Conservation (phyloP, 2,113 vertebrate genomes). For the Spermophilus dauricus region DNA sequence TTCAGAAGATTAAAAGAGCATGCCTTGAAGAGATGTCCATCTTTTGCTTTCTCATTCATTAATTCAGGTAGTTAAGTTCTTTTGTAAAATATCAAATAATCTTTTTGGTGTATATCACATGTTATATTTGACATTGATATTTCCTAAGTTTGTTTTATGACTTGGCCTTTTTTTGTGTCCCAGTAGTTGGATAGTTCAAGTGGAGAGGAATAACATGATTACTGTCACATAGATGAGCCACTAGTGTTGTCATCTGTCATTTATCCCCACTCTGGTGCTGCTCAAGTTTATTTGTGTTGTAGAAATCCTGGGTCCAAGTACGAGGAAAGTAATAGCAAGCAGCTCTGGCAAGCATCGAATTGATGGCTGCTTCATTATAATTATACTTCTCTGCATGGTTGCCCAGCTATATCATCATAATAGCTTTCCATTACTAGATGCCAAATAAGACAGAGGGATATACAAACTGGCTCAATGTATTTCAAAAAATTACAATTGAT, state of each 20-base stretch:
- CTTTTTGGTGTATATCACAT: background rate
- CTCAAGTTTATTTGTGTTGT: constrained; percentile 58
- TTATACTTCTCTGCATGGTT: constrained; percentile 64
- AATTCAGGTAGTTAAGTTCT: constrained; percentile 10
- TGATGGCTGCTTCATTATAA: constrained; percentile 63
- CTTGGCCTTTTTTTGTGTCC: background rate
- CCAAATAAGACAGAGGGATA: constrained; percentile 60
- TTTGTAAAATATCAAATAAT: constrained; percentile 17
- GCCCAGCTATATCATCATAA: constrained; percentile 54
- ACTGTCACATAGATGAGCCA: constrained; percentile 8
- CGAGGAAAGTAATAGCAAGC: constrained; percentile 19
- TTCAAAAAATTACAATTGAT: constrained; percentile 44
- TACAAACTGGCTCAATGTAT: constrained; percentile 46
- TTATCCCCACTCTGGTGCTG: background rate
- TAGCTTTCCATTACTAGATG: constrained; percentile 63
- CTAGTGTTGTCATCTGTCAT: constrained; percentile 56
- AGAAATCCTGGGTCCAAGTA: constrained; percentile 48
- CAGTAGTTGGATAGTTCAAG: background rate
- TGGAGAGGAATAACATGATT: background rate
- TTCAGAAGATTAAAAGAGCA: background rate
- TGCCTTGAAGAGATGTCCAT: background rate
- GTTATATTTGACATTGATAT: constrained; percentile 15
- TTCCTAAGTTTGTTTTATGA: constrained; percentile 53
- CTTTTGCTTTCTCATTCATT: background rate
- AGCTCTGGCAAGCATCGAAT: constrained; percentile 48